Conservation (phyloP, 2,113 vertebrate genomes). For the Rynchops niger region DNA sequence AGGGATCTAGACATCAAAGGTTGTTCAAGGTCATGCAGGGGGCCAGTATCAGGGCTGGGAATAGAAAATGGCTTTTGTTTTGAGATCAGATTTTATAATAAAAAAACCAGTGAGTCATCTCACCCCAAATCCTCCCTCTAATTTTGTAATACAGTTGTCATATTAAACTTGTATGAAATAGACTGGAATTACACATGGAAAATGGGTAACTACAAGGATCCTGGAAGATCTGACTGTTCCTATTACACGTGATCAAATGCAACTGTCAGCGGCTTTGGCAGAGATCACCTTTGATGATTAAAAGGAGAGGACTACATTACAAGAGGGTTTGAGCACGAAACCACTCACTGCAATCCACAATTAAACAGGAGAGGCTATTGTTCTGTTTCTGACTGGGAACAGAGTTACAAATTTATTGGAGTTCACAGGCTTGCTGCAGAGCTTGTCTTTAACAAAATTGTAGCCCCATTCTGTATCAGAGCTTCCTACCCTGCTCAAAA, state of each 20-base stretch:
- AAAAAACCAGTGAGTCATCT: conserved; percentile 19
- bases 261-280: conserved; percentile 46
- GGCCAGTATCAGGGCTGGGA: not conserved
- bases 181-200: conserved; percentile 65
- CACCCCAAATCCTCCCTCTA: conserved; percentile 37
- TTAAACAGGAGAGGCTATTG: conserved; percentile 60
- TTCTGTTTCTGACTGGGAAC: conserved; percentile 62
- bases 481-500: conserved; percentile 45
- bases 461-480: conserved; percentile 52
- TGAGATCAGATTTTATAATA: conserved; percentile 17
- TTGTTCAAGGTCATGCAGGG: conserved; percentile 7
- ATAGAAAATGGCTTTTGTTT: conserved; percentile 3
- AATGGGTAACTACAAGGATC: conserved; percentile 65
- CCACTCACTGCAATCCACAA: conserved; percentile 27
- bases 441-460: conserved; percentile 57
- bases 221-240: conserved; percentile 63
- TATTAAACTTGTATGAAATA: conserved; percentile 65
- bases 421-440: conserved; percentile 57
- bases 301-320: conserved; percentile 68
- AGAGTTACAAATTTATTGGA: conserved; percentile 54
- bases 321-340: conserved; percentile 31
- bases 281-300: conserved; percentile 65
- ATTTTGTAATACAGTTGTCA: conserved; percentile 69
- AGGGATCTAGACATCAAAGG: conserved; percentile 14
- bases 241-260: conserved; percentile 61